These are phyloP conservation scores for Polyommatus icarus DNA, from an alignment of 2,888 invertebrate species.

Conservation along the genomic window DNA sequence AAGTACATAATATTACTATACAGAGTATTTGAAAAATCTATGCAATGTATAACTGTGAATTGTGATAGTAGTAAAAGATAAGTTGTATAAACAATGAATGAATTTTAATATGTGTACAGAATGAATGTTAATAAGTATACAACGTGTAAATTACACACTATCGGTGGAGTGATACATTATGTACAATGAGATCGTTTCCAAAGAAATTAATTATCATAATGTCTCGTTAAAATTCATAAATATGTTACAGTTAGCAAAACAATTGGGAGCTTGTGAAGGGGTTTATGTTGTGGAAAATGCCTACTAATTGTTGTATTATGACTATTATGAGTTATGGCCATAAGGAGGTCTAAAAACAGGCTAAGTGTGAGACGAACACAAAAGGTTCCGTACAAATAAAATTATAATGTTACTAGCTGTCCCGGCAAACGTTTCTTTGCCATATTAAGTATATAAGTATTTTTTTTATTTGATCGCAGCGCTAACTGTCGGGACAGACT, in stretches of 20 bases:
- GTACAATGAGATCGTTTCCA: not conserved
- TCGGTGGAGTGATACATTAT: not conserved
- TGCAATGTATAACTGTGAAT: not conserved
- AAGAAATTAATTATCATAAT: constrained; percentile 11
- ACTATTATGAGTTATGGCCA: not conserved
- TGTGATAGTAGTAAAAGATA: not conserved
- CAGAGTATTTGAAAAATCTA: too few relatives aligned
- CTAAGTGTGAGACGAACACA: not conserved
- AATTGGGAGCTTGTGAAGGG: not conserved
- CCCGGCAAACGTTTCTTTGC: too few relatives aligned
- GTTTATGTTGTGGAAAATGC: constrained; percentile 19
- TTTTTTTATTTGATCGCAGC: too few relatives aligned
- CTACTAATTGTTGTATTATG: constrained; percentile 1
- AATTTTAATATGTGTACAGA: not conserved
- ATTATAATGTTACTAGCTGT: not conserved
- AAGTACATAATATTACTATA: too few relatives aligned
- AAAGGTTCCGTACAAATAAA: not conserved
- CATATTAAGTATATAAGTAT: too few relatives aligned
- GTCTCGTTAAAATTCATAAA: constrained; percentile 7
- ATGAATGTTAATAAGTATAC: not conserved
- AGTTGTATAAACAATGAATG: not conserved
- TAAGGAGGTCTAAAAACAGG: not conserved
- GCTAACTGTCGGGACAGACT: too few relatives aligned
- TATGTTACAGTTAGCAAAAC: not conserved
- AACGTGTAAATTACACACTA: not conserved